Conservation (phyloP, 2,113 vertebrate genomes). For the Vulpes ferrilata region DNA sequence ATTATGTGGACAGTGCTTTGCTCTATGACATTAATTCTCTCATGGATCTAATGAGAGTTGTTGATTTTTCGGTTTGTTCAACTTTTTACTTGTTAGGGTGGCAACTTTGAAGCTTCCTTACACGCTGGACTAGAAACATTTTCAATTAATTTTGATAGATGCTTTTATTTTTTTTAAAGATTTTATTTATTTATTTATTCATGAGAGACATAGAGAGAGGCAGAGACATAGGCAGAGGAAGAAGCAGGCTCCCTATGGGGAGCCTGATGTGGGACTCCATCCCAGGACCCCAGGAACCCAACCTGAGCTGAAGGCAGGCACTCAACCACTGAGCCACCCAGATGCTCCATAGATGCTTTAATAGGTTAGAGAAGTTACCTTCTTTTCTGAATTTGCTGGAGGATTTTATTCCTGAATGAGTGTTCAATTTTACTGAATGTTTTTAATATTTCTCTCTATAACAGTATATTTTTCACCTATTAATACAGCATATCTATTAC, state of each 20-base stretch:
- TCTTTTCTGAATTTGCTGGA: slow-evolving; percentile 22
- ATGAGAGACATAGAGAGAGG: no score
- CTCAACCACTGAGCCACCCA: no score
- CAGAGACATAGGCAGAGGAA: no score
- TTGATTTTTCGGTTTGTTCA: neutral
- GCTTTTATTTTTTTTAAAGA: neutral
- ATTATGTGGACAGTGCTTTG: neutral
- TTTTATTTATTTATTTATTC: no score
- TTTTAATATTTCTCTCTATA: neutral
- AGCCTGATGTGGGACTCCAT: no score
- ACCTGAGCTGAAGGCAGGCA: no score
- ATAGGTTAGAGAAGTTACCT: slow-evolving; percentile 1
- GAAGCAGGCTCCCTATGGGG: no score
- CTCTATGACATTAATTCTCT: neutral
- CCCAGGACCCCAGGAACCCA: no score
- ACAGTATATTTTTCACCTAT: neutral
- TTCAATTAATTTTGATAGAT: neutral
- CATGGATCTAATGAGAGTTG: neutral
- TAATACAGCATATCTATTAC: slow-evolving; percentile 15
- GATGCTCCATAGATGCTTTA: neutral
- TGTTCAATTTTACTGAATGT: neutral
- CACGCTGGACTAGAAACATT: neutral
- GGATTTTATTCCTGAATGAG: neutral
- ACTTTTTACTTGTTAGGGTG: neutral
- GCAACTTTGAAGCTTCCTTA: neutral